Conservation (phyloP, 1,140 invertebrate species). For the Heliothis virescens region DNA sequence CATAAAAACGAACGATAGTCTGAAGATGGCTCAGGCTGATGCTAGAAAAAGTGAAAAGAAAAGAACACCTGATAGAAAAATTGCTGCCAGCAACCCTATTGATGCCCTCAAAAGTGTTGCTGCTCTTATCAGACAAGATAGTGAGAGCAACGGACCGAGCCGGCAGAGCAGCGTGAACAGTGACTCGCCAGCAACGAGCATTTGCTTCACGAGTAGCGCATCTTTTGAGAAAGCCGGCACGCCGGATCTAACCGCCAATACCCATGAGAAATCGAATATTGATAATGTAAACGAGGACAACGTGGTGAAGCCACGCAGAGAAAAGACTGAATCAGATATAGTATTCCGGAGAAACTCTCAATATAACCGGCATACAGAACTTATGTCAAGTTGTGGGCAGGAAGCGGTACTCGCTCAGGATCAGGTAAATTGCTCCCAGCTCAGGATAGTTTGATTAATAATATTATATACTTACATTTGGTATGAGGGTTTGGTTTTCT, state of each 20-base stretch:
- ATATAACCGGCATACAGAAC: constrained; percentile 89
- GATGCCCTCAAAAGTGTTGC: constrained; percentile 81
- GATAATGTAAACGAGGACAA: constrained; percentile 46
- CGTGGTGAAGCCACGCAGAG: constrained; percentile 89
- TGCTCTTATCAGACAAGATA: constrained; percentile 76
- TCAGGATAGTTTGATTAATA: constrained; percentile 82
- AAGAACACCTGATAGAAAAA: constrained; percentile 60
- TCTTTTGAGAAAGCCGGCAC: constrained; percentile 71
- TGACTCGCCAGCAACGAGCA: constrained; percentile 78
- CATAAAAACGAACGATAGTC: constrained; percentile 87
- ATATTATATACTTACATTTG: constrained; percentile 72
- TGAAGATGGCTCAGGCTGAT: constrained; percentile 77
- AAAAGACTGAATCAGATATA: constrained; percentile 95
- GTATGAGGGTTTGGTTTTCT: constrained; percentile 80
- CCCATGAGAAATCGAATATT: constrained; percentile 58
- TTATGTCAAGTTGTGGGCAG: constrained; percentile 80
- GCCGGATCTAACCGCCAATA: constrained; percentile 75
- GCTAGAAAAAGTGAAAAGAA: constrained; percentile 71
- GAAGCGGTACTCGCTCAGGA: constrained; percentile 85
- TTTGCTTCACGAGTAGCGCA: constrained; percentile 69
- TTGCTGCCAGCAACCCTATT: constrained; percentile 67
- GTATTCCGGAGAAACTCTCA: constrained; percentile 88
- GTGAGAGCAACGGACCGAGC: constrained; percentile 68
- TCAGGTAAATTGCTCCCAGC: constrained; percentile 82
- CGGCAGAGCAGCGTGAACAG: constrained; percentile 77